phyloP scores from a whole-genome alignment of 2,888 invertebrate genomes.

The Netelia virgata region DNA sequence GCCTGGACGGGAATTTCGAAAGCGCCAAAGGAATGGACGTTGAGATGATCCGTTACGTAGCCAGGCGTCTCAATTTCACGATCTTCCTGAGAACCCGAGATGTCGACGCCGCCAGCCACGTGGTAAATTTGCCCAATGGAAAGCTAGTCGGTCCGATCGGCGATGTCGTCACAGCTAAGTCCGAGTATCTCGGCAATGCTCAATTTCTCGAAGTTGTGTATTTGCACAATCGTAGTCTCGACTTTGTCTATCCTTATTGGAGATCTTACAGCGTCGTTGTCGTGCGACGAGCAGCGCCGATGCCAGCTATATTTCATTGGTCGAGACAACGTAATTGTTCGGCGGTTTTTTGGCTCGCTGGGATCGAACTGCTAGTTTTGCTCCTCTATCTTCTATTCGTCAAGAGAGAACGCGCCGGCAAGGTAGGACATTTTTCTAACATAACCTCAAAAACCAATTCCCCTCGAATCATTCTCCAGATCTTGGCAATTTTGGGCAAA shows the following conservation, averaged over 20 bases:
- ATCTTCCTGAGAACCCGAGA: conserved; percentile 43
- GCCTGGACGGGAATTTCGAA: neutral
- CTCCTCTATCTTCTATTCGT: conserved; percentile 17
- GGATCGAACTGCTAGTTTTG: conserved; percentile 1
- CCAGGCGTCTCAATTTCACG: conserved; percentile 64
- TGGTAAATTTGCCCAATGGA: conserved; percentile 51
- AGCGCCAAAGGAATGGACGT: conserved; percentile 61
- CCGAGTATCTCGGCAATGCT: conserved; percentile 60
- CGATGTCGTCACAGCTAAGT: conserved; percentile 60
- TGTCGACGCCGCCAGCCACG: conserved; percentile 48
- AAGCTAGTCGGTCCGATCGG: conserved; percentile 58
- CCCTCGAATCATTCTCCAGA: neutral
- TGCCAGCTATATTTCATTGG: conserved; percentile 30
- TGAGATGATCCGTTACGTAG: conserved; percentile 54
- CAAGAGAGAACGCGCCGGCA: neutral
- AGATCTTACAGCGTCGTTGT: conserved; percentile 61
- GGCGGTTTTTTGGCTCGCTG: conserved; percentile 3
- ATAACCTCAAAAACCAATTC: neutral
- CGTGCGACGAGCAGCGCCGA: conserved; percentile 46
- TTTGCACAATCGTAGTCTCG: conserved; percentile 1
- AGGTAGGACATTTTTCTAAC: neutral
- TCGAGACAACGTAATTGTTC: neutral
- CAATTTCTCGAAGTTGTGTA: conserved; percentile 59
- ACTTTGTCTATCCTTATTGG: conserved; percentile 61
- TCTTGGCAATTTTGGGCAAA: neutral